phyloP scores from a whole-genome alignment of 2,888 invertebrate species.

The Hoplodrina blanda region DNA sequence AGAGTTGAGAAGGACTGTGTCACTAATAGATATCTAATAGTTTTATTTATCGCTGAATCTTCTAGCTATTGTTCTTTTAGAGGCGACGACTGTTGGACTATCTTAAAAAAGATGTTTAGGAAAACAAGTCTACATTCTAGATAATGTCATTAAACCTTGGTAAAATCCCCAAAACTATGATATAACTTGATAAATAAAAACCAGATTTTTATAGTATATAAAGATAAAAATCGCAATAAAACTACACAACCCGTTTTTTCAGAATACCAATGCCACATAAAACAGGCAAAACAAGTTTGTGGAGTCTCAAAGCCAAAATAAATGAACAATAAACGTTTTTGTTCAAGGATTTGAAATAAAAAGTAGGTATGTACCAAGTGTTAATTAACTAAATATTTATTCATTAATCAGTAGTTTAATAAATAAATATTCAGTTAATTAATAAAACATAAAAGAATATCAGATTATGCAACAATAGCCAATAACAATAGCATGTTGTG shows the following conservation, averaged over 20 bases:
- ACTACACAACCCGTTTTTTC: slow-evolving; percentile 29
- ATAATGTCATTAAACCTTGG: slow-evolving; percentile 23
- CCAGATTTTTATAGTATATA: slow-evolving; percentile 14
- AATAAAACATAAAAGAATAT: not conserved
- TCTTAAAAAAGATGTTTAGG: not conserved
- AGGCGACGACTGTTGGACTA: not conserved
- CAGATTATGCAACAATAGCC: not conserved
- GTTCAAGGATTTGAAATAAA: slow-evolving; percentile 30
- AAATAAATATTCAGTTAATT: not conserved
- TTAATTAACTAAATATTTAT: not conserved
- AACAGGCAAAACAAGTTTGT: slow-evolving; percentile 31
- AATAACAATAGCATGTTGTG: not conserved
- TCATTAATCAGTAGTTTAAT: not conserved
- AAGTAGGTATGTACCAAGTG: not conserved
- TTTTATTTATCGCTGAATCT: not conserved
- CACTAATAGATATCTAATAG: not conserved
- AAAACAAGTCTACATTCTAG: not conserved
- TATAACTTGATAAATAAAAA: not conserved
- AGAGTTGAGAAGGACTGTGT: not conserved
- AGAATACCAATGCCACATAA: slow-evolving; percentile 31
- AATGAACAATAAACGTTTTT: not conserved
- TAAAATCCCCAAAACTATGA: slow-evolving; percentile 11
- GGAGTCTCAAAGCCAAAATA: slow-evolving; percentile 29
- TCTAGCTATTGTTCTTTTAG: not conserved
- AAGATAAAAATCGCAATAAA: slow-evolving; percentile 34